Evolutionary conservation across 2,888 invertebrate genomes (phyloP), one percentile per base, ranked within the genome.

Genomic region (Athalia cordata): DNA sequence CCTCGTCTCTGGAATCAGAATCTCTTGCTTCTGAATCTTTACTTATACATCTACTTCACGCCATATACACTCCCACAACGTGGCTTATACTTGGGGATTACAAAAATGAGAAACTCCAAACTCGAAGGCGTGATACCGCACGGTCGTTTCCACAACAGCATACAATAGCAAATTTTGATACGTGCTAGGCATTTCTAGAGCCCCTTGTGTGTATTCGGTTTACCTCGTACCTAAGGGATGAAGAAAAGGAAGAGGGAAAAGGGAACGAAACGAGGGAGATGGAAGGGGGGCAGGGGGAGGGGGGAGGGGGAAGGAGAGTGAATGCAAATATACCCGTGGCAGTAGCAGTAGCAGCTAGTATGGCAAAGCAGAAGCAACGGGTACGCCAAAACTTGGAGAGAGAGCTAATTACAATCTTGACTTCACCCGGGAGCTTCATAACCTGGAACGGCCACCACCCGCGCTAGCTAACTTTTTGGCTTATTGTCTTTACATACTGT

Each of bases 351-450:
- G 29, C 29, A 29, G 29, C 29, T 29, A 29, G 29, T 29, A 29
- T 29, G 29, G 29, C 29, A 29, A 29, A 61, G 59, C 13, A 45
- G 47, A 59, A 72, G 83, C 81, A 78, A 79, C 82, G 80, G 83
- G 85, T 87, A 86, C 84, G 86, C 86, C 86, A 85, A 87, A 89
- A 89, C 89, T 88, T 89, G 85, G 85, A 84, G 85, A 84, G 84
- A 83, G 80, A 83, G 88, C 89, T 89, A 89, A 89, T 89, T 89
- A 88, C 89, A 87, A 89, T 89, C 88, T 88, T 87, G 88, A 89
- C 86, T 89, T 88, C 86, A 87, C 87, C 88, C 87, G 82, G 83
- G 87, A 87, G 89, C 86, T 88, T 87, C 88, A 88, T 88, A 89
- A 89, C 85, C 85, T 84, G 83, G 84, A 87, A 87, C 86, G 85